Base-by-base conservation (phyloP, 2,888 invertebrate genomes). In the Parnassius orleans region DNA sequence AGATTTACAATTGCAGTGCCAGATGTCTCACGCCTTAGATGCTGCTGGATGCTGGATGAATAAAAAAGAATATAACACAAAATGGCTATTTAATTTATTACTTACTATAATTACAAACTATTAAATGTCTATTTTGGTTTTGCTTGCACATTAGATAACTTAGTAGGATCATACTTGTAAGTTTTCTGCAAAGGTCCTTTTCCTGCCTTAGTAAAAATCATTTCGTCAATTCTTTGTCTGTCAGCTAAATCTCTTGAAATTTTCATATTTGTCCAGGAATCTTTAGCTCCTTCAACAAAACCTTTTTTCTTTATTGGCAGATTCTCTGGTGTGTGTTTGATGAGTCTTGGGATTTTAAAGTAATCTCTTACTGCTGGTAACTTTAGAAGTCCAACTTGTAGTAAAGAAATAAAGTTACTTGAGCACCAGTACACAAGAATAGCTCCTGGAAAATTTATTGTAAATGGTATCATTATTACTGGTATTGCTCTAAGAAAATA, bases 371-470 rank as follows among this genome's bases (percentile, higher is more conserved):
- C 95, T 33, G 87, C 80, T 10, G 97, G 96, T 66, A 96, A 92
- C 85, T 93, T 95, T 12, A 99, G 84, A 60, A 98, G 59, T 10
- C 94, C 93, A 9, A 96, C 96, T 94, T 98, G 98, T 0, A 92
- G 67, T 3, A 99, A 82, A 0, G 98, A 97, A 68, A 98, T 94
- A 53, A 96, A 93, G 82, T 99, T 99, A 71, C 95, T 96, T 41
- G 96, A 94, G 14, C 94, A 93, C 98, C 98, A 99, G 79, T 99
- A 99, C 44, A 95, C 95, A 52, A 98, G 91, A 76, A 99, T 95
- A 0, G 96, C 98, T 15, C 96, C 95, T 11, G 98, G 96, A 77
- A 98, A 98, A 79, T 96, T 95, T 52, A 97, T 93, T 10, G 95
- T 97, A 75, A 98, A 95, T 0, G 98, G 96, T 66, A 98, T 93